Percentiles rank a stretch among this genome's conserved stretches.
phyloP scores from a whole-genome alignment of 2,113 vertebrate genomes.

The Alces alces region DNA sequence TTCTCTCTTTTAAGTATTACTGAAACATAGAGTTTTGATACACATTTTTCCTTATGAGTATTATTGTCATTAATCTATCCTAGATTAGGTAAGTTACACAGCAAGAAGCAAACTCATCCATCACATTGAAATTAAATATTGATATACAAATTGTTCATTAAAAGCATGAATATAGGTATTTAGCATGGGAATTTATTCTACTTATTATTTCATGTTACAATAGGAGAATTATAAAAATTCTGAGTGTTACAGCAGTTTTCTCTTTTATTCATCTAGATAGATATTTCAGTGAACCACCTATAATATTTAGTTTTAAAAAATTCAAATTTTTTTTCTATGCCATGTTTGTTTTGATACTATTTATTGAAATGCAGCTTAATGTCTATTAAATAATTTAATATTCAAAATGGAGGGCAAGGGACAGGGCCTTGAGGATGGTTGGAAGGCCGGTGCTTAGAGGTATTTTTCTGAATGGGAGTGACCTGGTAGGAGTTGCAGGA shows the following conservation, averaged over 20 bases:
- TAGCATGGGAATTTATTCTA: slow-evolving; percentile 1
- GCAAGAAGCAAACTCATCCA: slow-evolving; percentile 27
- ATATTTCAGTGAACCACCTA: not conserved
- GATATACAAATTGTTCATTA: slow-evolving; percentile 38
- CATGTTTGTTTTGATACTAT: not conserved
- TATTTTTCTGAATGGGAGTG: not conserved
- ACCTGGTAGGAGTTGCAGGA: not conserved
- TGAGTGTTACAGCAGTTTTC: not conserved
- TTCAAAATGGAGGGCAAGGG: not conserved
- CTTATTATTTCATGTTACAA: not conserved
- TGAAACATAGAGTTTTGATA: slow-evolving; percentile 32
- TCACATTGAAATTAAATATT: slow-evolving; percentile 55
- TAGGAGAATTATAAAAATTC: slow-evolving; percentile 20
- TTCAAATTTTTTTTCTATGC: not conserved
- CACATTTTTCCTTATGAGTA: not conserved
- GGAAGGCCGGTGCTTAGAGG: not conserved
- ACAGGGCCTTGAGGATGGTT: not conserved
- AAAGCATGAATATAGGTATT: not conserved
- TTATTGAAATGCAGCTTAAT: slow-evolving; percentile 24
- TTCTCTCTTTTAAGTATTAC: slow-evolving; percentile 1
- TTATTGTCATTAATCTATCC: not conserved
- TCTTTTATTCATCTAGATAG: not conserved
- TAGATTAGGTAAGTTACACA: slow-evolving; percentile 39
- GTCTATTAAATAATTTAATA: not conserved
- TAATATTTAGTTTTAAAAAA: not conserved